Evolutionary conservation across 1,140 invertebrate species (phyloP), one percentile per base, ranked within the genome.

Genomic region (Achroia grisella): DNA sequence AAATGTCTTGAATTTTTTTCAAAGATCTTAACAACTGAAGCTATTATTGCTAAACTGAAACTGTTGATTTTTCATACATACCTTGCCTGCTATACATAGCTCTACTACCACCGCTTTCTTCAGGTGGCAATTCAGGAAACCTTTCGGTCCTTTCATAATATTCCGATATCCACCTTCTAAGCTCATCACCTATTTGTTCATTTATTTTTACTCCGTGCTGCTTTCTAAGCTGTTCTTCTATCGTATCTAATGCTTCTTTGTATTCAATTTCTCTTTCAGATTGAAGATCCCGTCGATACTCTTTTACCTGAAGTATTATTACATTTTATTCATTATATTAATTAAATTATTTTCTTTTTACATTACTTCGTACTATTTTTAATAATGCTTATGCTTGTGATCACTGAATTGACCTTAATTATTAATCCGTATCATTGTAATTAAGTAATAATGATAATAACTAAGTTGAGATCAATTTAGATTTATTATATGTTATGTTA

Each of bases 71-170:
- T 29, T 6, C 4, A 39, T 14, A 34, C 8, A 35, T 15, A 90
- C 91, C 90, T 83, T 91, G 91, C 62, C 91, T 84, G 58, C 92
- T 93, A 56, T 96, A 94, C 69, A 97, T 92, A 27, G 93, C 86
- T 50, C 92, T 87, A 1, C 95, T 97, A 1, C 95, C 95, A 11
- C 95, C 95, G 62, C 93, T 92, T 72, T 97, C 95, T 43, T 93
- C 94, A n/a, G 94, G 92, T 2, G 96, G 96, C 61, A 95, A 91
- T 57, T 97, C 95, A 0, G 96, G 96, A 72, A 98, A 92, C 82
- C 95, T 96, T 14, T 94, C 95, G 12, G 94, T 95, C 50, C 91
- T 90, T 37, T 91, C 88, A 64, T 92, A 93, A 61, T 91, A 94
- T 32, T 92, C 90, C 49, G 91, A 89, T 8, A 97, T 91, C 95